phyloP scores from a whole-genome alignment of 2,888 invertebrate genomes.

The Andrena bucephala region DNA sequence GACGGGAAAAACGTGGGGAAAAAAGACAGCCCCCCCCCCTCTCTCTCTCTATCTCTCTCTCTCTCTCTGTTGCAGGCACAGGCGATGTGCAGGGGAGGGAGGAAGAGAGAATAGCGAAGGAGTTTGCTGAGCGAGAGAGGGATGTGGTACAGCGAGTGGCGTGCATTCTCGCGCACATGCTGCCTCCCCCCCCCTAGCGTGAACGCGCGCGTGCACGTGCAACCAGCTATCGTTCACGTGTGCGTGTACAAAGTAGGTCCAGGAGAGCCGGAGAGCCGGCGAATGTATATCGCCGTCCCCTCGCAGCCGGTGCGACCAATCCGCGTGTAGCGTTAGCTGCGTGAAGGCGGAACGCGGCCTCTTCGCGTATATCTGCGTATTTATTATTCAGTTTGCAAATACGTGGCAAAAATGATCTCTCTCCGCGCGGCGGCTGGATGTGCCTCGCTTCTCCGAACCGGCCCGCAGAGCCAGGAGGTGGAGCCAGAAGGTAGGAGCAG shows the following conservation, averaged over 20 bases:
- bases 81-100: constrained; percentile 6
- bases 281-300: constrained; percentile 83
- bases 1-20: constrained; percentile 16
- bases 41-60: neutral
- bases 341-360: constrained; percentile 85
- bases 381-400: constrained; percentile 85
- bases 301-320: constrained; percentile 82
- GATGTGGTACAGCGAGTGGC: constrained; percentile 56
- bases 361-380: constrained; percentile 83
- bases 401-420: constrained; percentile 84
- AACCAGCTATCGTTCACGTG: constrained; percentile 38
- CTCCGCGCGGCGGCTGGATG: constrained; percentile 67
- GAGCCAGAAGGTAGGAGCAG: constrained; percentile 76
- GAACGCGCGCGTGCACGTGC: constrained; percentile 57
- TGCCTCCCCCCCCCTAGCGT: constrained; percentile 54
- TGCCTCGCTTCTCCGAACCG: constrained; percentile 38
- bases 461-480: constrained; percentile 74
- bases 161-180: constrained; percentile 58
- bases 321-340: constrained; percentile 83
- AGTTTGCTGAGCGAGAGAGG: constrained; percentile 42
- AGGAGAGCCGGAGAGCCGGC: constrained; percentile 70
- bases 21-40: constrained; percentile 4
- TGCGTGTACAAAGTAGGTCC: constrained; percentile 67
- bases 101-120: constrained; percentile 20
- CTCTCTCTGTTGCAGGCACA: neutral